phyloP scores from a whole-genome alignment of 2,797 vertebrate genomes.

The Zenarchopterus dispar region DNA sequence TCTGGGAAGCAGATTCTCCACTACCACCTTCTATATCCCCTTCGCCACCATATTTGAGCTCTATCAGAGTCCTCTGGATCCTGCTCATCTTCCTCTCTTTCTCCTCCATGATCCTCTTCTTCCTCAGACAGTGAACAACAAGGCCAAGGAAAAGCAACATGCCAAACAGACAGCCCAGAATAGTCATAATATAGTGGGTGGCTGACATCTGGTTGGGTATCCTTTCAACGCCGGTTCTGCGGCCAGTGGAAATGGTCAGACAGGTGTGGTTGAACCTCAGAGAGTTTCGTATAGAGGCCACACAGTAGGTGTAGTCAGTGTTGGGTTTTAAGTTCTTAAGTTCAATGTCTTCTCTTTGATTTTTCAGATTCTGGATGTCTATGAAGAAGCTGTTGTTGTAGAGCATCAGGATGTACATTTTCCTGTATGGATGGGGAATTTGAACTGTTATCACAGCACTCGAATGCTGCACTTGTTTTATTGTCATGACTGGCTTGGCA shows the following conservation, averaged over 20 bases:
- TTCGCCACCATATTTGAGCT: slow-evolving; percentile 89
- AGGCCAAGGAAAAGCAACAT: slow-evolving; percentile 94
- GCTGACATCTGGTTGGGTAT: slow-evolving; percentile 85
- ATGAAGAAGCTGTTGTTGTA: slow-evolving; percentile 95
- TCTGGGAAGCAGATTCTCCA: slow-evolving; percentile 85
- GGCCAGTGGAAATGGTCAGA: slow-evolving; percentile 90
- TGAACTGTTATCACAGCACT: slow-evolving; percentile 90
- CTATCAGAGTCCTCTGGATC: slow-evolving; percentile 93
- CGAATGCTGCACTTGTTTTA: slow-evolving; percentile 86
- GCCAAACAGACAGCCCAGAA: slow-evolving; percentile 94
- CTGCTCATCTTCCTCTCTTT: slow-evolving; percentile 89
- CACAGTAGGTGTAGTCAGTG: slow-evolving; percentile 96
- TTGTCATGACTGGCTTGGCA: slow-evolving; percentile 85
- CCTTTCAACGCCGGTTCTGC: slow-evolving; percentile 69
- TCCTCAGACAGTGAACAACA: slow-evolving; percentile 91
- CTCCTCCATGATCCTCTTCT: slow-evolving; percentile 87
- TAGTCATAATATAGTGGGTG: slow-evolving; percentile 97
- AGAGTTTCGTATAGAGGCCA: slow-evolving; percentile 92
- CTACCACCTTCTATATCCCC: slow-evolving; percentile 70
- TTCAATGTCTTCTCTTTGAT: slow-evolving; percentile 89
- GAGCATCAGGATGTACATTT: slow-evolving; percentile 95
- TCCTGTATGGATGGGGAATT: slow-evolving; percentile 92
- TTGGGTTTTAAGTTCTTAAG: slow-evolving; percentile 89
- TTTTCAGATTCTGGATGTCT: slow-evolving; percentile 89
- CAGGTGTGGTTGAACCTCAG: slow-evolving; percentile 96